Base-by-base conservation (phyloP, 2,888 invertebrate genomes). In the Eupithecia insigniata region DNA sequence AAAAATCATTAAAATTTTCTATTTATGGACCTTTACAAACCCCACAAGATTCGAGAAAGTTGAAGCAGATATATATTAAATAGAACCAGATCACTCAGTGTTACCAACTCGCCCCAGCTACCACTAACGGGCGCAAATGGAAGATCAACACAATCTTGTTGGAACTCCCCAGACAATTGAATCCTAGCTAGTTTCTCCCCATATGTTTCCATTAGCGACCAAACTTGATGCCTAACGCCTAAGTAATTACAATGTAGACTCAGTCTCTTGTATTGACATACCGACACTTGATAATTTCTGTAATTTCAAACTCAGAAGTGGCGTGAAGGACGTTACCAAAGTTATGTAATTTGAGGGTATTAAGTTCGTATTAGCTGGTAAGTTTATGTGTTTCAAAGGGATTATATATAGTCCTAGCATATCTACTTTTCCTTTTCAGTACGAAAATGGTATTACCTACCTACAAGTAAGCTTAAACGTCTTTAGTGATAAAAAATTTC, bases 181-280 rank as follows among this genome's bases (percentile, higher is more conserved):
- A 69, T 69, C 36, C 28, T 26, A 8, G 55, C 30, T 32, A 32
- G 32, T n/a, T 32, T 65, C 34, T 69, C 51, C 64, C 30, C 62
- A 46, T 69, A 69, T 69, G 69, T 69, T 62, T 69, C 69, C 46
- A 69, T 69, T 69, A 69, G 46, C 69, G 39, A 43, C 60, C 36
- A 62, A 55, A 69, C 62, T 69, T 69, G 43, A 46, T 58, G 67
- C 28, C 58, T 58, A 67, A 36, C 60, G 67, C 36, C 67, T 58
- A 39, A 60, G 39, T 60, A 67, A 67, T 67, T 60, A 67, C 66
- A 43, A 46, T 28, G 28, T 60, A 60, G 18, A 34, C 60, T 22
- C 12, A 28, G 26, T 26, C 12, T 10, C 60, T 60, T 58, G 55
- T 67, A 67, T 58, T 67, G 67, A 67, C 67, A 67, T 60, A 36